These are phyloP conservation scores for Lineus longissimus DNA, from an alignment of 1,140 invertebrate species.

Conservation along the genomic window DNA sequence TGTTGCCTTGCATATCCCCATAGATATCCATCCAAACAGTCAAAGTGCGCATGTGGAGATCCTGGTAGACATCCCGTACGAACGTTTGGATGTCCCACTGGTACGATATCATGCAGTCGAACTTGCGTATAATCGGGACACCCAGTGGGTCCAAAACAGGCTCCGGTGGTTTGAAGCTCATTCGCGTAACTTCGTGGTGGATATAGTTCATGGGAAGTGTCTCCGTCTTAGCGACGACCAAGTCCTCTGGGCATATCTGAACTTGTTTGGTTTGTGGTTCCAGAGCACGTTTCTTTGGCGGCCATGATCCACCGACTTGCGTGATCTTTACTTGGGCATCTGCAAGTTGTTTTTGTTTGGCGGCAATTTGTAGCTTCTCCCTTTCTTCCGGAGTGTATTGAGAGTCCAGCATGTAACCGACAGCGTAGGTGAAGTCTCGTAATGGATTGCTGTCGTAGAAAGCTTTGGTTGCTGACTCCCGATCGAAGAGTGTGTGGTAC, in stretches of 20 bases:
- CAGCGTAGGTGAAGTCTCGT: not conserved
- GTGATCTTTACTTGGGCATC: constrained; percentile 12
- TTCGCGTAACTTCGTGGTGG: constrained; percentile 7
- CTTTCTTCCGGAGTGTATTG: not conserved
- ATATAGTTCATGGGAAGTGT: not conserved
- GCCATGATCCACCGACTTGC: not conserved
- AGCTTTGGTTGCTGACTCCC: not conserved
- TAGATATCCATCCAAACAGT: constrained; percentile 14
- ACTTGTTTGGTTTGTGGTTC: not conserved
- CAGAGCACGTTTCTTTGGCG: not conserved
- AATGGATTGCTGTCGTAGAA: constrained; percentile 8
- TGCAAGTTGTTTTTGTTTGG: not conserved
- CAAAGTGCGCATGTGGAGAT: constrained; percentile 7
- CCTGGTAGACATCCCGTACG: constrained; percentile 9
- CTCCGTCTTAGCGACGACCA: not conserved
- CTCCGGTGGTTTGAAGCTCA: constrained; percentile 2
- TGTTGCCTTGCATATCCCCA: constrained; percentile 12
- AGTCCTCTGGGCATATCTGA: not conserved
- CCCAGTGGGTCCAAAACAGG: constrained; percentile 5
- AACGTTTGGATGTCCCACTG: constrained; percentile 15
- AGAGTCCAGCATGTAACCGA: not conserved
- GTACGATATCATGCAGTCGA: constrained; percentile 11
- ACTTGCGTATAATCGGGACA: constrained; percentile 10
- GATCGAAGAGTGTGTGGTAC: constrained; percentile 4
- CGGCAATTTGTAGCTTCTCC: not conserved